Conservation (phyloP, 2,113 vertebrate genomes). For the Clinocottus analis region DNA sequence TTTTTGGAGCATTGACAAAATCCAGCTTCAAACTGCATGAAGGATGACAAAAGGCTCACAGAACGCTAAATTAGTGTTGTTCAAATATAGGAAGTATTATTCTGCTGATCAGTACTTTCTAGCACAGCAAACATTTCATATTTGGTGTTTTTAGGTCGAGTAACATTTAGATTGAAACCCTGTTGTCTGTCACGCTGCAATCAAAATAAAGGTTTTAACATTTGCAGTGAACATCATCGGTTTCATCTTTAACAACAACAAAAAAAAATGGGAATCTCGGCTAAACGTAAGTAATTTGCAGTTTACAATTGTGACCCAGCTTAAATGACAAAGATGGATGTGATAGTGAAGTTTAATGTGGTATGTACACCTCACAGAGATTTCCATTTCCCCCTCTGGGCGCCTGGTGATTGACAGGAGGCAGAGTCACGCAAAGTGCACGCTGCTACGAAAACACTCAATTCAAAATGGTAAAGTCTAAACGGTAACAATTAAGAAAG, state of each 20-base stretch:
- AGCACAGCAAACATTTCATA: not conserved
- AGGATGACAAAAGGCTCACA: not conserved
- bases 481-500: not conserved
- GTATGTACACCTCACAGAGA: constrained; percentile 6
- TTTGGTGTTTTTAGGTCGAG: not conserved
- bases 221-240: not conserved
- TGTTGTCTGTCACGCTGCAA: constrained; percentile 8
- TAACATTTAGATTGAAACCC: not conserved
- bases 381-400: constrained; percentile 33
- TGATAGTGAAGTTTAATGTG: constrained; percentile 5
- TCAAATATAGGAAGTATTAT: not conserved
- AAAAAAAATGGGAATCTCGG: not conserved
- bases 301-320: not conserved
- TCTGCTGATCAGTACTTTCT: not conserved
- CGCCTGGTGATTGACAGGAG: constrained; percentile 48
- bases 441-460: constrained; percentile 23
- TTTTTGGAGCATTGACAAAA: constrained; percentile 8
- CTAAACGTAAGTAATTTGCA: not conserved
- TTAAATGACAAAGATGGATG: constrained; percentile 14
- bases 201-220: constrained; percentile 8
- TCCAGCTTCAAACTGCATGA: not conserved
- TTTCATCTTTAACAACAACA: not conserved
- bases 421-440: constrained; percentile 26
- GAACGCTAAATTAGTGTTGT: not conserved
- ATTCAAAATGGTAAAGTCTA: not conserved